Evolutionary conservation across 1,140 invertebrate species (phyloP), one percentile per base, ranked within the genome.

Genomic region (Drosophila sechellia): DNA sequence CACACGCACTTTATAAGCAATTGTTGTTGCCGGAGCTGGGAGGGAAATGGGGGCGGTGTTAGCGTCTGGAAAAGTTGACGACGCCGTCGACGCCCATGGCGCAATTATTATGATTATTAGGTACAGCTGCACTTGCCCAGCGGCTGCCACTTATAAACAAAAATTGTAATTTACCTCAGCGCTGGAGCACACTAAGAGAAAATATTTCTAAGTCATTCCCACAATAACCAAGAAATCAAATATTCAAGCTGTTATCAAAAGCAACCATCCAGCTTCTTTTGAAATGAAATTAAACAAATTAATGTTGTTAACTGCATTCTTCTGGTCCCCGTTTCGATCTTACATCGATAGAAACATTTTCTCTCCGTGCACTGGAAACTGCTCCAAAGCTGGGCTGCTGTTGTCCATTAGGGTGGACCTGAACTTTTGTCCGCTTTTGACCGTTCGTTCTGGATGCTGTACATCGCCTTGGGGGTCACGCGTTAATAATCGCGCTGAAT

Each of bases 41-140:
- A 5, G 13, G 5, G 15, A 11, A 27, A 54, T 6, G 45, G 37
- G 12, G 34, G 37, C 22, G 63, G 35, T 20, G 58, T 68, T 65
- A 77, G 79, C 84, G 84, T 86, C 83, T 87, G 84, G 83, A 59
- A 89, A 87, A 87, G 83, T 87, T 89, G 83, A 87, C 83, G 84
- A 71, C 64, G 45, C 54, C 45, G 84, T 77, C 68, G 84, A 84
- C 84, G 84, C 84, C 84, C 84, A 84, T 80, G 84, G 84, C 84
- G 84, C 84, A 87, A 87, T 87, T 87, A 87, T 87, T 87, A 89
- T 87, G 84, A 87, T 89, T 87, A 87, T 87, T 87, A 87, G 84
- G 84, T 87, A 87, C 84, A 87, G 84, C 84, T 87, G 84, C 84
- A 87, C 84, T 89, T 70, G 71, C 58, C 65, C 81, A 49, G 39